Evolutionary conservation across 2,888 invertebrate species (phyloP).

Genomic region (Tinea semifulvella): DNA sequence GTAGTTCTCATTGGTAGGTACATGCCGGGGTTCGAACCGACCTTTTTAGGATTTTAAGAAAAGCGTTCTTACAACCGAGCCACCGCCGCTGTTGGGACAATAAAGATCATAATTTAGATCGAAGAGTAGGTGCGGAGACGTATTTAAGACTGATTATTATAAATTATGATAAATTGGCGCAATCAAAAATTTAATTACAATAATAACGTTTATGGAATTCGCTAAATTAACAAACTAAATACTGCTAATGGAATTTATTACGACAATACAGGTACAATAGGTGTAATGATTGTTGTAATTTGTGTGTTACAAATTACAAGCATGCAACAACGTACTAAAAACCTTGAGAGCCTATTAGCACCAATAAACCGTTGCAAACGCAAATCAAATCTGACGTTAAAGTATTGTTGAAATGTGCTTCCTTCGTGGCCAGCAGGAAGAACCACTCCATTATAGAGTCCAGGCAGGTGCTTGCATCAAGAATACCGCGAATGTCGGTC

Average conservation of each 20-base stretch:
- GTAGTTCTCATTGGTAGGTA: too few relatives aligned
- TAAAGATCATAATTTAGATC: too few relatives aligned
- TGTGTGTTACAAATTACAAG: neutral
- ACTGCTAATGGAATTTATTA: conserved; percentile 8
- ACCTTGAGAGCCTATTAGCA: conserved; percentile 1
- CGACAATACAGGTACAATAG: neutral
- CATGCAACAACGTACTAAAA: neutral
- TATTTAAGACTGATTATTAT: too few relatives aligned
- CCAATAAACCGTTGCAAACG: conserved; percentile 8
- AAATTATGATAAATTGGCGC: too few relatives aligned
- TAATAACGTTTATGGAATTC: too few relatives aligned
- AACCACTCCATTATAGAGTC: conserved; percentile 40
- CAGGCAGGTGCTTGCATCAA: conserved; percentile 35
- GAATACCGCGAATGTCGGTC: conserved; percentile 14
- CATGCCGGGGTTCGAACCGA: too few relatives aligned
- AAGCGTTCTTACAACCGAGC: too few relatives aligned
- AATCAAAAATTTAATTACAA: too few relatives aligned
- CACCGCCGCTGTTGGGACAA: too few relatives aligned
- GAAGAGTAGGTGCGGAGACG: too few relatives aligned
- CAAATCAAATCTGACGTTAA: neutral
- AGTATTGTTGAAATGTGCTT: conserved; percentile 2
- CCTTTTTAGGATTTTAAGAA: too few relatives aligned
- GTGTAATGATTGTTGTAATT: conserved; percentile 1
- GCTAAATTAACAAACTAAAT: too few relatives aligned
- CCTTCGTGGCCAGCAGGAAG: conserved; percentile 33